Conservation (phyloP, 2,113 vertebrate genomes). For the Hypocryptadius cinnamomeus region DNA sequence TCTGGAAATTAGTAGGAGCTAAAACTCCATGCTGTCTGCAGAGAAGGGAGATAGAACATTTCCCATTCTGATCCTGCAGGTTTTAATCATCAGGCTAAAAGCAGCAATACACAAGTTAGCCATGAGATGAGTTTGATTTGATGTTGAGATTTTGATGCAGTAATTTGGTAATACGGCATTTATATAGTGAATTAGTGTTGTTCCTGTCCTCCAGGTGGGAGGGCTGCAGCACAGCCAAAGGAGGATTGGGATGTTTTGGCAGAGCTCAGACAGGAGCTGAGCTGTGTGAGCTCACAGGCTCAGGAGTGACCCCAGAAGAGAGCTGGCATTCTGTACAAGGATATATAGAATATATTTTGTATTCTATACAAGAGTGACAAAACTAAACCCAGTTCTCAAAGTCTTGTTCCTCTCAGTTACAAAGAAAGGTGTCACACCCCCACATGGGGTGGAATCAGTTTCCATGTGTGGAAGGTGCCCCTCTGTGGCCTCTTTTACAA, state of each 20-base stretch:
- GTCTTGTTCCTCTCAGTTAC: not conserved
- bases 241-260: not conserved
- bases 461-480: not conserved
- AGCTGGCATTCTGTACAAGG: not conserved
- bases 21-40: not conserved
- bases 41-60: not conserved
- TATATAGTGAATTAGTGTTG: not conserved
- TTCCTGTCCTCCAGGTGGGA: not conserved
- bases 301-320: too few species aligned
- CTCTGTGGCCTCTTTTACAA: not conserved
- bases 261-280: not conserved
- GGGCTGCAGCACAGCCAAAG: not conserved
- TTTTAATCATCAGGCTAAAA: not conserved
- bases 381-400: not conserved
- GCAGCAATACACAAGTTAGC: not conserved
- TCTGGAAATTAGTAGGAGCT: not conserved
- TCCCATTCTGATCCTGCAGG: not conserved
- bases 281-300: too few species aligned
- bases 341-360: not conserved
- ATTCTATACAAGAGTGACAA: accelerated
- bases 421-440: not conserved
- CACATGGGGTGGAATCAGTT: accelerated
- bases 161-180: not conserved
- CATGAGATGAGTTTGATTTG: not conserved
- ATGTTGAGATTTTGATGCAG: not conserved